Evolutionary conservation across 2,113 vertebrate species (phyloP), one percentile per base, ranked within the genome.

Genomic region (Coptodon rendalli): DNA sequence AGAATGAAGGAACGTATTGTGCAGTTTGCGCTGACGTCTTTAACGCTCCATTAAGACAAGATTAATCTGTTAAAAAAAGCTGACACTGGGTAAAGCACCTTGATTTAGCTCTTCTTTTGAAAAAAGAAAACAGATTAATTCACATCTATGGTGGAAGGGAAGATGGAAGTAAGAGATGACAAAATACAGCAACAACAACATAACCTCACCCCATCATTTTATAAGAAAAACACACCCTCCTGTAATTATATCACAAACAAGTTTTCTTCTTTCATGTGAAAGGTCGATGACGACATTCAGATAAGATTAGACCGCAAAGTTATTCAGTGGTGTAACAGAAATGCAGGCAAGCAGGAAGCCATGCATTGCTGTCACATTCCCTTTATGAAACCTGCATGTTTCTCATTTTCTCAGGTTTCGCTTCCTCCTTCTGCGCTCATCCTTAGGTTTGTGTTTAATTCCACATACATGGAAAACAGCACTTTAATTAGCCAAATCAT

Each of bases 261-360:
- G 1, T 10, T 56, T 81, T 80, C 45, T 82, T 81, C 71, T 66
- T 83, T 87, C 84, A 81, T 85, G 86, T 92, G 89, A 92, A 89
- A 85, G 27, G 59, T 80, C 27, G 14, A 24, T 83, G 80, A 91
- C 43, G 14, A 31, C 54, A 48, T 40, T n/a, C 5, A 50, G 79
- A 92, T 90, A 81, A 53, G 59, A 87, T 80, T 57, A 73, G 6
- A 40, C 5, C 2, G 6, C 52, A 56, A 48, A 40, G 45, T 84
- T 48, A 36, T 43, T 76, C 57, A 45, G 45, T 50, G 48, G 52
- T 45, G 10, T 53, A 76, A 27, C 27, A 68, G 5, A 53, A 19
- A 81, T 48, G 54, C 27, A 16, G 56, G 11, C 22, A 27, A 61
- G 48, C 34, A 54, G 45, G 27, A 87, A 54, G 53, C 68, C 76